Evolutionary conservation across 2,888 invertebrate genomes (phyloP).

Genomic region (Synanthedon myopaeformis): DNA sequence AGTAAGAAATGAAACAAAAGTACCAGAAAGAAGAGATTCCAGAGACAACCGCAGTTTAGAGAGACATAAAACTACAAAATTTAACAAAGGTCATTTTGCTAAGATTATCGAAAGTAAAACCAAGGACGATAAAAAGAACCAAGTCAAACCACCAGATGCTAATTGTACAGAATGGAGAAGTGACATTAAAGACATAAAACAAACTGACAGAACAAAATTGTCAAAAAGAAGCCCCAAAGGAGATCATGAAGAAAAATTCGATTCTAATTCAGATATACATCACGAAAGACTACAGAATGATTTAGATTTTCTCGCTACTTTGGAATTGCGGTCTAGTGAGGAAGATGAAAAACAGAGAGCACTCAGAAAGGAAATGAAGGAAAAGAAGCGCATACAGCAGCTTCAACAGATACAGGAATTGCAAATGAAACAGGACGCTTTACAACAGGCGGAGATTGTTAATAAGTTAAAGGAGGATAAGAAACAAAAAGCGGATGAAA

Average conservation of each 20-base stretch:
- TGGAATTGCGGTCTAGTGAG: constrained; percentile 70
- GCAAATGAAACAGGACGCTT: constrained; percentile 58
- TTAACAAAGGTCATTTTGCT: constrained; percentile 70
- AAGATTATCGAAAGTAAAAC: constrained; percentile 72
- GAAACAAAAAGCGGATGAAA: constrained; percentile 47
- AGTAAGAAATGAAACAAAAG: constrained; percentile 67
- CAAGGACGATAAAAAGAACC: constrained; percentile 71
- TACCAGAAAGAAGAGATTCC: constrained; percentile 75
- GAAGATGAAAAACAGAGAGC: constrained; percentile 72
- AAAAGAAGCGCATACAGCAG: constrained; percentile 66
- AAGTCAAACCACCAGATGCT: constrained; percentile 59
- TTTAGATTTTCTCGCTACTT: constrained; percentile 70
- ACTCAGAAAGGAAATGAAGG: constrained; percentile 67
- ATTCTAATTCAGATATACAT: constrained; percentile 21
- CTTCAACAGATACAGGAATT: constrained; percentile 61
- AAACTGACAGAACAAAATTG: constrained; percentile 30
- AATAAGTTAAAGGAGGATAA: constrained; percentile 56
- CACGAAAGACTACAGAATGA: constrained; percentile 56
- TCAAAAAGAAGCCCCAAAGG: constrained; percentile 34
- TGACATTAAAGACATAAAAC: constrained; percentile 29
- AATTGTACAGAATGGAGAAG: constrained; percentile 44
- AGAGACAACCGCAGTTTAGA: constrained; percentile 70
- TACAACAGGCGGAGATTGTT: constrained; percentile 47
- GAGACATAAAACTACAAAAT: constrained; percentile 64
- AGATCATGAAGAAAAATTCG: constrained; percentile 29